Base-by-base conservation (phyloP, 2,113 vertebrate species). In the Syngnathus typhle region DNA sequence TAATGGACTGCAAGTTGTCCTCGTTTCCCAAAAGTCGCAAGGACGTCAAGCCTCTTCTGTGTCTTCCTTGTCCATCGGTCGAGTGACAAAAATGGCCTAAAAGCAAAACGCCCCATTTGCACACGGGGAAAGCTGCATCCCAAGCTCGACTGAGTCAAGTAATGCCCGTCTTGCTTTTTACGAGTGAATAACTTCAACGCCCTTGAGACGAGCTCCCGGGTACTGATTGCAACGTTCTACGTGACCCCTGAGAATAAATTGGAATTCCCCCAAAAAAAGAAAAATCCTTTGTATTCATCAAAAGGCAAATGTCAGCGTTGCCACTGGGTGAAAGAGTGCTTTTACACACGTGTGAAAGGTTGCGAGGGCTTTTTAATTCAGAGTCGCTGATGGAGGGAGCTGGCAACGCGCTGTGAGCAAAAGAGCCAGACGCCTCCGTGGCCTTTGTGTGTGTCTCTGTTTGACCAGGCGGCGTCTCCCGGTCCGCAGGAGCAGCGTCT, bases 391-490 rank as follows among this genome's bases (percentile, higher is more conserved):
- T 74, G 75, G 80, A 84, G 81, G 84, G 80, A 84, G 81, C 83
- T 87, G 87, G 85, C 82, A 84, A 78, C 72, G 64, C 55, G 61
- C 81, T 79, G 81, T 79, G 84, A 85, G 84, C 82, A 89, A 32
- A 87, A 78, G 78, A 56, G 80, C 71, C 75, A 74, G 79, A 73
- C 67, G 59, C 83, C 85, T 82, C 80, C 84, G 82, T 76, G 73
- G 80, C 77, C 74, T 86, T 88, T 90, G 86, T 89, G 82, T 89
- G 82, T 79, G 78, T 73, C 83, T 88, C 85, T 89, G 87, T 90
- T 89, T 88, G 86, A 88, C 87, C 85, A 89, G 87, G 85, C 88
- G 87, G 85, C 88, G 87, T 88, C 88, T 87, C 85, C 78, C 64
- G 85, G 83, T 86, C 84, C 84, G 84, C 86, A 80, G 71, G 82